Percentiles rank a stretch among this genome's conserved stretches.
Conservation (phyloP, 92 coral and sea anemone species). For the Epizoanthus stellaris region DNA sequence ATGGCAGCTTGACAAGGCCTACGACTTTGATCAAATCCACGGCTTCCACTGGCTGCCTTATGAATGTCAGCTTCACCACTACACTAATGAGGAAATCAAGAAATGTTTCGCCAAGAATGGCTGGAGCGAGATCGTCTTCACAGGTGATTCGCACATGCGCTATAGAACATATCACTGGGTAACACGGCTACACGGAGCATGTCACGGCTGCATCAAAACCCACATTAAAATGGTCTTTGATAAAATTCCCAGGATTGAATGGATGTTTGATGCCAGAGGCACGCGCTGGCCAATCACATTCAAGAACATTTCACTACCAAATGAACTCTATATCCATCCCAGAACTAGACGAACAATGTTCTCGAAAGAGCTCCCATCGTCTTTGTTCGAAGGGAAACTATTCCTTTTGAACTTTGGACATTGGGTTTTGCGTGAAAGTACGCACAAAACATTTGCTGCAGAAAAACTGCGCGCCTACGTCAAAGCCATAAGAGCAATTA, state of each 20-base stretch:
- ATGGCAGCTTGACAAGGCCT: constrained; percentile 84
- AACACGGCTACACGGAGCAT: constrained; percentile 89
- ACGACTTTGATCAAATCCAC: constrained; percentile 93
- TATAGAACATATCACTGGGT: constrained; percentile 99
- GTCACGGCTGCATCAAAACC: constrained; percentile 91
- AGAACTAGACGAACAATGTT: constrained; percentile 88
- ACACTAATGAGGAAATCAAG: constrained; percentile 90
- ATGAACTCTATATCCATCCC: constrained; percentile 90
- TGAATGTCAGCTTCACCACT: constrained; percentile 92
- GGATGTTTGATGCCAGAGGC: constrained; percentile 99
- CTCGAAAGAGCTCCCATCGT: constrained; percentile 79
- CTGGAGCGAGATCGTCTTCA: constrained; percentile 91
- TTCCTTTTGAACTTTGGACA: constrained; percentile 95
- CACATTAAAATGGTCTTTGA: constrained; percentile 92
- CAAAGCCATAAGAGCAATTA: constrained; percentile 75
- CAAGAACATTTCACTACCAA: constrained; percentile 77
- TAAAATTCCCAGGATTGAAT: constrained; percentile 95
- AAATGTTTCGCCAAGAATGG: constrained; percentile 90
- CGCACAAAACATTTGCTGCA: constrained; percentile 67
- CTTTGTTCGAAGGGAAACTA: constrained; percentile 84
- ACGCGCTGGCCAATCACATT: constrained; percentile 98
- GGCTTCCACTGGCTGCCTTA: constrained; percentile 96
- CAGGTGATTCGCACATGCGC: constrained; percentile 99
- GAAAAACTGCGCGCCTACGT: constrained; percentile 78
- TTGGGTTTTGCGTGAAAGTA: constrained; percentile 94